Evolutionary conservation across 2,113 vertebrate genomes (phyloP).

Genomic region (Hassar affinis): DNA sequence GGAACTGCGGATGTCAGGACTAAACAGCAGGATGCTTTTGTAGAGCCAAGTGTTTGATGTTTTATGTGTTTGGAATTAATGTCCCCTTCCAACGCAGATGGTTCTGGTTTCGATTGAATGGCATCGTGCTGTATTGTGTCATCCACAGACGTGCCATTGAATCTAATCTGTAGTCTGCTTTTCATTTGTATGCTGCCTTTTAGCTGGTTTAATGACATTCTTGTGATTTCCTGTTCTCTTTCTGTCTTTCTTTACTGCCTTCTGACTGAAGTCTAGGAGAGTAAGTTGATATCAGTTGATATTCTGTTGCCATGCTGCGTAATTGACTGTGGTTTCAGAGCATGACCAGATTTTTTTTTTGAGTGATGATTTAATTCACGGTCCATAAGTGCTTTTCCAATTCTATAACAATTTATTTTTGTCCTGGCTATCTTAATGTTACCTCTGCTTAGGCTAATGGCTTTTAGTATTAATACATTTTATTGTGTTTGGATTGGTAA

Average conservation of each 20-base stretch:
- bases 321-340: neutral
- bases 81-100: constrained; percentile 28
- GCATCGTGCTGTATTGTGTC: constrained; percentile 15
- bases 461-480: neutral
- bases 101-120: constrained; percentile 11
- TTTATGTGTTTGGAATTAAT: constrained; percentile 43
- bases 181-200: constrained; percentile 25
- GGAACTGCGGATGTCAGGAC: constrained; percentile 33
- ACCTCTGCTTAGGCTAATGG: neutral
- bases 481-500: neutral
- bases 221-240: constrained; percentile 46
- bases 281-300: constrained; percentile 78
- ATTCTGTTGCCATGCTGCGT: constrained; percentile 27
- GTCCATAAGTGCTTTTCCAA: neutral
- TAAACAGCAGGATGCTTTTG: constrained; percentile 34
- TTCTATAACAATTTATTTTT: neutral
- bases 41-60: constrained; percentile 42
- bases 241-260: constrained; percentile 70
- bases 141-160: neutral
- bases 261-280: constrained; percentile 92
- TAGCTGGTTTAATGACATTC: constrained; percentile 22
- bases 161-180: neutral
- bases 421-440: neutral
- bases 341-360: neutral
- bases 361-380: neutral